Evolutionary conservation across 92 coral and sea anemone species (phyloP), one percentile per base, ranked within the genome.

Genomic region (Epizoanthus scotinus): DNA sequence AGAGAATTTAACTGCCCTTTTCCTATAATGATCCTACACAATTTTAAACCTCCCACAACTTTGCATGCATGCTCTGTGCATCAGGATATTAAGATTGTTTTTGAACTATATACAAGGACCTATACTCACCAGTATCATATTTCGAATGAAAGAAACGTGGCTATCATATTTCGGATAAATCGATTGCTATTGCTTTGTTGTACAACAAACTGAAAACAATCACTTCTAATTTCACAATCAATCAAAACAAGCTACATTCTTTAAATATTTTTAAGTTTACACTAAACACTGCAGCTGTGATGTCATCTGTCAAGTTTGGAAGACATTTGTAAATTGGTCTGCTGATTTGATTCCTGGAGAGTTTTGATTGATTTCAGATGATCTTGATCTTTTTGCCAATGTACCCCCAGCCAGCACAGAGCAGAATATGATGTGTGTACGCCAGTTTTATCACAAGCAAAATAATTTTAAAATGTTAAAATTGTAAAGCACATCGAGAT

Each of bases 91-190:
- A 70, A 12, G 10, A 21, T 7, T 57, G 14, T 14, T 44, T 44
- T 31, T 31, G 72, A 31, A 67, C 20, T 8, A 3, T 67, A 26
- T 8, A 18, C 3, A 13, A n/a, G 12, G 27, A 66, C 12, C 4
- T 66, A 31, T 4, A 18, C 18, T 66, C 53, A 24, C 6, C 7
- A 12, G 52, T 47, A 47, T 47, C 52, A 47, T 47, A 2, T 70
- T 47, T 44, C 29, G 13, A 36, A 19, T 25, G n/a, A 17, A 29
- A 62, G 22, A 22, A 18, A 5, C 55, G 42, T 6, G 68, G n/a
- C 24, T 75, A 36, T 75, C 68, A 60, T 38, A 20, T 75, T 75
- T 75, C 81, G 24, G 52, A 38, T 75, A 36, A 58, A 75, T 42
- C 67, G 20, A 73, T 18, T 73, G 56, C 59, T 29, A 47, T 73